A percentile compares a stretch with the other conserved stretches of the same genome.
phyloP scores from a whole-genome alignment of 2,888 invertebrate species.

The Dimorphilus gyrociliatus region DNA sequence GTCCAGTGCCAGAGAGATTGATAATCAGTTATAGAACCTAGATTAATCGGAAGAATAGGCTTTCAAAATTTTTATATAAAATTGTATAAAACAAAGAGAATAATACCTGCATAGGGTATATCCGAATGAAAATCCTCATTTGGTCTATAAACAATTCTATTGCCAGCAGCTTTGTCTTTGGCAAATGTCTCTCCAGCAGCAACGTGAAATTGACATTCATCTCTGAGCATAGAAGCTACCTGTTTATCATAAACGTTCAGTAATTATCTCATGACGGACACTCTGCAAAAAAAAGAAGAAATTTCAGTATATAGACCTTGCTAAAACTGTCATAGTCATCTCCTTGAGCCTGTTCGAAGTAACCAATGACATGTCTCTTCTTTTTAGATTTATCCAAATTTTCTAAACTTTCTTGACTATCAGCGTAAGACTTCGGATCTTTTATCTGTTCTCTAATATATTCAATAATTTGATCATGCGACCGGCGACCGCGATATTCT shows the following conservation, averaged over 20 bases:
- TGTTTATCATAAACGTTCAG: no score
- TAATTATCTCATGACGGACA: no score
- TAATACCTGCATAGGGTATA: no score
- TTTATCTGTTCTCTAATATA: conserved; percentile 76
- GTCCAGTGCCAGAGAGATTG: conserved; percentile 73
- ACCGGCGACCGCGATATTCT: conserved; percentile 58
- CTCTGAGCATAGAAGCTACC: conserved; percentile 61
- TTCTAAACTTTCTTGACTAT: conserved; percentile 46
- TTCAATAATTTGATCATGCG: conserved; percentile 70
- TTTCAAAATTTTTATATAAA: no score
- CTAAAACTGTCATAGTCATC: conserved; percentile 20
- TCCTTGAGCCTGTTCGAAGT: conserved; percentile 49
- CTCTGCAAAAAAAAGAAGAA: no score
- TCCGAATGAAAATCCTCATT: no score
- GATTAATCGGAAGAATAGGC: no score
- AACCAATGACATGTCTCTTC: conserved; percentile 67
- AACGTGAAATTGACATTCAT: conserved; percentile 84
- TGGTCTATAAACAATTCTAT: conserved; percentile 19
- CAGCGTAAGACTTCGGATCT: conserved; percentile 33
- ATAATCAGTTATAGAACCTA: conserved; percentile 25
- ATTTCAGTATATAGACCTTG: no score
- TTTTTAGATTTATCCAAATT: conserved; percentile 35
- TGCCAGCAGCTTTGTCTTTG: conserved; percentile 17
- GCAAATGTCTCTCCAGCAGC: conserved; percentile 49
- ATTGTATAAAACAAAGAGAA: no score